These are phyloP conservation scores for Holothuria scabra DNA, from an alignment of 53 echinoderm and acorn worm species.

Conservation along the genomic window DNA sequence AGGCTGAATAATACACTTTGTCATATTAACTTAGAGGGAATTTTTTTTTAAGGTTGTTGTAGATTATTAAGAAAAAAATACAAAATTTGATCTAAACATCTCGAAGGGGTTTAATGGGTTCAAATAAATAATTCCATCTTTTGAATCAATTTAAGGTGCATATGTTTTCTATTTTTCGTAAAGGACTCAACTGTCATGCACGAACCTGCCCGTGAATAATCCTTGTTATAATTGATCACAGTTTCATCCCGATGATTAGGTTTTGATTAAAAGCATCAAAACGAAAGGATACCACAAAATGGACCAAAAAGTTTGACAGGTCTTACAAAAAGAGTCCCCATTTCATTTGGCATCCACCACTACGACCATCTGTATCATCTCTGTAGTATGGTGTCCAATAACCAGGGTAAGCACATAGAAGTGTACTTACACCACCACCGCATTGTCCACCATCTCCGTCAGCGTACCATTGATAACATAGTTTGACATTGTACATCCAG, in stretches of 20 bases:
- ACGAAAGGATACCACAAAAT: no score
- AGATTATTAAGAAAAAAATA: neutral
- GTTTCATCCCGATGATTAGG: no score
- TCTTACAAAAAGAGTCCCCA: constrained; percentile 13
- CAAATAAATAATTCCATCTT: no score
- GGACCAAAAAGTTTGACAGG: no score
- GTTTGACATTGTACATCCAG: constrained; percentile 12
- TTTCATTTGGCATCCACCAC: constrained; percentile 12
- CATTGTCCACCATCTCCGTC: constrained; percentile 13
- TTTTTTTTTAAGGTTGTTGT: neutral
- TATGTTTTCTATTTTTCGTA: no score
- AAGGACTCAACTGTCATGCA: no score
- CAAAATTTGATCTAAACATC: neutral
- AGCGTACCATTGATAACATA: constrained; percentile 8
- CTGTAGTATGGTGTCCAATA: constrained; percentile 1
- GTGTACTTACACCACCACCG: neutral
- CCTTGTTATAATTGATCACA: no score
- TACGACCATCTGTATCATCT: constrained; percentile 12
- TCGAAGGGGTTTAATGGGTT: no score
- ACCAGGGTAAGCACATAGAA: constrained; percentile 4
- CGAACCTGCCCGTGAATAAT: no score
- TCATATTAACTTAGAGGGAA: neutral
- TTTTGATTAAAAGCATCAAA: no score
- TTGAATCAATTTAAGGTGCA: no score
- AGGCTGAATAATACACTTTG: constrained; percentile 8